phyloP scores from a whole-genome alignment of 2,888 invertebrate species.

The Strigamia maritima region DNA sequence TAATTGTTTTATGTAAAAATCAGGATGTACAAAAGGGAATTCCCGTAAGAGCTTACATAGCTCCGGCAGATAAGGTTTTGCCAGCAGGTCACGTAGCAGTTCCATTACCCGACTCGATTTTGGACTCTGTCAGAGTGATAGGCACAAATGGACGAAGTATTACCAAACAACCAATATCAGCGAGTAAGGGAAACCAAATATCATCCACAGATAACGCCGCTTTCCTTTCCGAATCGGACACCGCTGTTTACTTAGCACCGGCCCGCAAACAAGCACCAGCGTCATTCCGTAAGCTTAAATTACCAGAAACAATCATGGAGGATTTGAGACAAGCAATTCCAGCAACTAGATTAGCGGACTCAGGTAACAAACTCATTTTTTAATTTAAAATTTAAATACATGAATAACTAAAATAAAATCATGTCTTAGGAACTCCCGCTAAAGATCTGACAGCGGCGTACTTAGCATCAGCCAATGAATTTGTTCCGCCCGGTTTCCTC shows the following conservation, averaged over 20 bases:
- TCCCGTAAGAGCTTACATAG: slow-evolving; percentile 38
- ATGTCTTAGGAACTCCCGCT: slow-evolving; percentile 19
- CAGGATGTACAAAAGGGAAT: slow-evolving; percentile 33
- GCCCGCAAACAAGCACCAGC: slow-evolving; percentile 22
- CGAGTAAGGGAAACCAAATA: not conserved
- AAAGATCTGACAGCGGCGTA: slow-evolving; percentile 38
- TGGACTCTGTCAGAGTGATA: not conserved
- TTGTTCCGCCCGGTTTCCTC: slow-evolving; percentile 37
- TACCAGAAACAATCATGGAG: slow-evolving; percentile 38
- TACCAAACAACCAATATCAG: too few relatives aligned
- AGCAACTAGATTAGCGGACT: slow-evolving; percentile 16
- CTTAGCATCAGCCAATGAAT: slow-evolving; percentile 32
- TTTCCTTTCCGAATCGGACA: not conserved
- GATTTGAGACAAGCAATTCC: slow-evolving; percentile 37
- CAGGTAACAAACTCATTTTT: not conserved
- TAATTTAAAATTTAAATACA: not conserved
- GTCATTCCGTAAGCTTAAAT: slow-evolving; percentile 29
- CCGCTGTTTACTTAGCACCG: slow-evolving; percentile 35
- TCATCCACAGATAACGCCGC: not conserved
- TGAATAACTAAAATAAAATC: too few relatives aligned
- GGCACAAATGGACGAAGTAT: not conserved
- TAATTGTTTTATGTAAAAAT: not conserved
- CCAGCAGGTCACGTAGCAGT: slow-evolving; percentile 38
- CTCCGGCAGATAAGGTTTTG: slow-evolving; percentile 36
- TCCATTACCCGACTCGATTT: slow-evolving; percentile 37